A percentile compares a stretch with the other conserved stretches of the same genome.
Conservation (phyloP, 2,888 invertebrate species). For the Lampropteryx suffumata region DNA sequence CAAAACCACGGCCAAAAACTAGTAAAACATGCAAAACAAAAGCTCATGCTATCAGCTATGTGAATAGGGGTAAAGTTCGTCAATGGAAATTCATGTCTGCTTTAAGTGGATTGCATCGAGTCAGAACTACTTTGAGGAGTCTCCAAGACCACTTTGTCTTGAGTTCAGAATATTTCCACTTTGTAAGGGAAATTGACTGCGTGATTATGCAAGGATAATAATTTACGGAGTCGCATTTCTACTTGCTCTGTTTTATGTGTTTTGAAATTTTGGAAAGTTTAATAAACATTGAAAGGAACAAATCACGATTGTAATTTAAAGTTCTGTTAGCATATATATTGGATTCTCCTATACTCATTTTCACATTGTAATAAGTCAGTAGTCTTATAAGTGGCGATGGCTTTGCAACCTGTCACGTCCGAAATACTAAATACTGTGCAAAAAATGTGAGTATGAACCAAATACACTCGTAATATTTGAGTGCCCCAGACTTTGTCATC, state of each 20-base stretch:
- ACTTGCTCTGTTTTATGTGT: neutral
- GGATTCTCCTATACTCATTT: no score
- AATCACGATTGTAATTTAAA: neutral
- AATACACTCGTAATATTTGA: no score
- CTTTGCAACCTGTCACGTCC: no score
- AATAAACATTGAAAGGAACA: neutral
- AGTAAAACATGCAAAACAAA: no score
- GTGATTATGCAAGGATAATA: slow-evolving; percentile 9
- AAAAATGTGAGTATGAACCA: no score
- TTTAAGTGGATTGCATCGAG: slow-evolving; percentile 21
- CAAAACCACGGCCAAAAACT: no score
- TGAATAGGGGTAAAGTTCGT: slow-evolving; percentile 5
- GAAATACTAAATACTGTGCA: no score
- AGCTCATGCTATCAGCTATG: neutral
- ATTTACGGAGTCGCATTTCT: neutral
- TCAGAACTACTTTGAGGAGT: slow-evolving; percentile 4
- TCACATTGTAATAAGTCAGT: no score
- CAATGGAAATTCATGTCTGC: slow-evolving; percentile 15
- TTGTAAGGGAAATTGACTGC: slow-evolving; percentile 15
- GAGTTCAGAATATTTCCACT: slow-evolving; percentile 10
- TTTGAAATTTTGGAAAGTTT: neutral
- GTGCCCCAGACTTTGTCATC: no score
- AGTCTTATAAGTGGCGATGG: no score
- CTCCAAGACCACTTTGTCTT: slow-evolving; percentile 9
- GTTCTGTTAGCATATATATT: neutral